Base-by-base conservation (phyloP, 1,140 invertebrate genomes). In the Drosophila fuyamai region DNA sequence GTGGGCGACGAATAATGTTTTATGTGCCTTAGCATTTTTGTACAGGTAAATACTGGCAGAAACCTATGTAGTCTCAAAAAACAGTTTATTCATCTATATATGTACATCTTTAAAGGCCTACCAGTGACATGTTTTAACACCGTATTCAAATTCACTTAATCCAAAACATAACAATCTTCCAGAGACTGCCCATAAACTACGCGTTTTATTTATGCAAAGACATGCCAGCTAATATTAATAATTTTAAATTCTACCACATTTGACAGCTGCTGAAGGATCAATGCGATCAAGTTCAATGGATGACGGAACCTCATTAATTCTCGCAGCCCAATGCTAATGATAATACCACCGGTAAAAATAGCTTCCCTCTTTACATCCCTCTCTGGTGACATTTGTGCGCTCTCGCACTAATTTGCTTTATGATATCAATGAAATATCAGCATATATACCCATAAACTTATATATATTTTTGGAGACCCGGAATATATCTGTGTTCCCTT, bases 321-420 rank as follows among this genome's bases (percentile, higher is more conserved):
- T 59, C 27, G 41, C 27, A 16, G 48, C 48, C 29, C 48, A 51
- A 51, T 55, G 65, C 59, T 66, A 38, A 77, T 78, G 63, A 74
- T 66, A 53, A 75, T 67, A 51, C 58, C 63, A 56, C 13, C 38
- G 40, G 65, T 70, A 70, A 70, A 70, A 62, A 70, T 70, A 70
- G 50, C 43, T 27, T 65, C 18, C 40, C 35, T 51, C 57, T 47
- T 47, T 16, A 35, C 29, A 23, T 10, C 62, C 54, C 54, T n/a
- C 35, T 32, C 58, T 50, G 59, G 46, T 74, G 72, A 56, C 83
- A 82, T 70, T 76, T 82, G 65, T 68, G 56, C 53, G 56, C 76
- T 83, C 83, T 88, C 79, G 66, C 66, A 71, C 76, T 86, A 82
- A 88, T 86, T 83, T 83, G 63, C 79, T 86, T 88, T 83, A 86